A percentile compares a stretch with the other conserved stretches of the same genome.
phyloP scores from a whole-genome alignment of 1,140 invertebrate species.

The Watersipora subatra region DNA sequence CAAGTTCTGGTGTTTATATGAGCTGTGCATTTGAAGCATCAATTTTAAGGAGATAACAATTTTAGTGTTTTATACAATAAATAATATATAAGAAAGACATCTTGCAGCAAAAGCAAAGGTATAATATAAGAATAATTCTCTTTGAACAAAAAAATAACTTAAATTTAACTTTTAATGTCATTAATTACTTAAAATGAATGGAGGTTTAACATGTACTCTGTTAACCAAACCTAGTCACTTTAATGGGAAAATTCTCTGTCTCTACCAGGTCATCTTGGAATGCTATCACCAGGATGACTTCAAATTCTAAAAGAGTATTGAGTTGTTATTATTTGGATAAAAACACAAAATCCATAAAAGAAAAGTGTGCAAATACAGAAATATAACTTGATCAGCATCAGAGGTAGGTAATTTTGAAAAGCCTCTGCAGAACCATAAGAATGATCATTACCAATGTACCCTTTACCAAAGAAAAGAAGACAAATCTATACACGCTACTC shows the following conservation, averaged over 20 bases:
- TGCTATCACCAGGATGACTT: constrained; percentile 80
- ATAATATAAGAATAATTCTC: too few relatives aligned
- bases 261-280: constrained; percentile 85
- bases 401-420: not conserved
- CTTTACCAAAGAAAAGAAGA: not conserved
- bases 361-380: not conserved
- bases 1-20: too few relatives aligned
- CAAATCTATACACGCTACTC: not conserved
- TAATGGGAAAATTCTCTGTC: constrained; percentile 89
- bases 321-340: too few relatives aligned
- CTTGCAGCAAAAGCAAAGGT: too few relatives aligned
- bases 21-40: too few relatives aligned
- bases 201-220: too few relatives aligned
- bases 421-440: not conserved
- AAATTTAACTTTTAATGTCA: too few relatives aligned
- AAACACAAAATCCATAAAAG: constrained; percentile 5
- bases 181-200: too few relatives aligned
- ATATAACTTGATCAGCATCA: not conserved
- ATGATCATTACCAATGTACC: not conserved
- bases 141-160: too few relatives aligned
- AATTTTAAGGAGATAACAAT: too few relatives aligned
- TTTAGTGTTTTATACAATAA: too few relatives aligned
- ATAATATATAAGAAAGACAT: too few relatives aligned
- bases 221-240: constrained; percentile 51
- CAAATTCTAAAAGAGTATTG: constrained; percentile 92